Percentiles rank a stretch among this genome's conserved stretches.
Evolutionary conservation across 2,113 vertebrate species (phyloP).

Genomic region (Prinia subflava): DNA sequence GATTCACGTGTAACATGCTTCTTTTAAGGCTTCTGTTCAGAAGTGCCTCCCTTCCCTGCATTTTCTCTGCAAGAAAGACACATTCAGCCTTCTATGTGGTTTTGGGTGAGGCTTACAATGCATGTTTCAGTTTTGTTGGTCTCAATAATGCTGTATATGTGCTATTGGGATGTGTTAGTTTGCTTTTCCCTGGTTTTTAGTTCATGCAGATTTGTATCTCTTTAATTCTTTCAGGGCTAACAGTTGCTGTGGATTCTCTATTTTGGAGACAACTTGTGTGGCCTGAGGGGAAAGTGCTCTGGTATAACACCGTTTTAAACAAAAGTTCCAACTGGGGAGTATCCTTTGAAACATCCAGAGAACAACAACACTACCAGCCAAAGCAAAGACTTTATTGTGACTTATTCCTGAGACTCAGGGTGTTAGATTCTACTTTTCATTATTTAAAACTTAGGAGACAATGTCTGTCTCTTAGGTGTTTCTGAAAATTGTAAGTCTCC

Average conservation of each 20-base stretch:
- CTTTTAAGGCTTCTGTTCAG: background rate
- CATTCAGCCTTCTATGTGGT: background rate
- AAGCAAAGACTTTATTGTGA: background rate
- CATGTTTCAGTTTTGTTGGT: background rate
- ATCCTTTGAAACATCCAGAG: constrained; percentile 78
- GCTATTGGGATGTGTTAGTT: background rate
- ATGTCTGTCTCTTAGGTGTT: background rate
- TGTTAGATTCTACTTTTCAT: background rate
- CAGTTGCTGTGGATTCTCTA: constrained; percentile 84
- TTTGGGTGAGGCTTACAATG: background rate
- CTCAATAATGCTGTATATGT: background rate
- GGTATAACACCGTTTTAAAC: constrained; percentile 93
- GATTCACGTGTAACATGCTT: background rate
- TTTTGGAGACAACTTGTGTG: constrained; percentile 89
- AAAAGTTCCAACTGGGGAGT: constrained; percentile 96
- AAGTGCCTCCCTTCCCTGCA: background rate
- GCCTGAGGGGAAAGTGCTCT: constrained; percentile 94
- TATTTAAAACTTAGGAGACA: background rate
- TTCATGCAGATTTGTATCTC: background rate
- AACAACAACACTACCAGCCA: background rate
- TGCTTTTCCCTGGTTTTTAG: background rate
- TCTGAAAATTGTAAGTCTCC: background rate
- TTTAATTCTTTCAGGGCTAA: constrained; percentile 76
- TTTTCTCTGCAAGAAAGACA: background rate
- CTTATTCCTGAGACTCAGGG: background rate